Conservation (phyloP, 2,797 vertebrate genomes). For the Thunnus albacares region DNA sequence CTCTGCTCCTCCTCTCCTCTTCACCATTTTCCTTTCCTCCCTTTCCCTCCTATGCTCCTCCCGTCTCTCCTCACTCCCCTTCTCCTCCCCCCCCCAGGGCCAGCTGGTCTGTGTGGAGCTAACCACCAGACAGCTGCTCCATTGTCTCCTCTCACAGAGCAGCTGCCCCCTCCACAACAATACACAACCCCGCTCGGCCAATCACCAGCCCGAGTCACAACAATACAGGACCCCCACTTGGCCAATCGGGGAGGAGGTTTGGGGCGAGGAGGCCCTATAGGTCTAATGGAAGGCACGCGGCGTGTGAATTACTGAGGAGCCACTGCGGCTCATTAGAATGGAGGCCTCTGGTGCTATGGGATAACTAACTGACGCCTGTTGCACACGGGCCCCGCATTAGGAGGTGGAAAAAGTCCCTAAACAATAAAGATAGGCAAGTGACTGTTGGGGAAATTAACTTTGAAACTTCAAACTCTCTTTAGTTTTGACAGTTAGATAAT, state of each 20-base stretch:
- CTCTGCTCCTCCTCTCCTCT: slow-evolving; percentile 79
- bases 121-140: slow-evolving; percentile 99
- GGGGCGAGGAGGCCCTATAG: slow-evolving; percentile 89
- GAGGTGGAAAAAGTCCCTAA: slow-evolving; percentile 69
- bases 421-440: slow-evolving; percentile 71
- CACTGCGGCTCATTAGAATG: slow-evolving; percentile 83
- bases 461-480: slow-evolving; percentile 34
- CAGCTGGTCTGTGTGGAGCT: slow-evolving; percentile 99
- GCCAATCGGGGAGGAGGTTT: slow-evolving; percentile 91
- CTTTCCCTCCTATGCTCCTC: slow-evolving; percentile 74
- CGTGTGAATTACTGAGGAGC: slow-evolving; percentile 88
- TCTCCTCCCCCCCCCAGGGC: slow-evolving; percentile 88
- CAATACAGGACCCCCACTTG: slow-evolving; percentile 90
- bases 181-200: slow-evolving; percentile 89
- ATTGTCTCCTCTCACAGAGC: slow-evolving; percentile 99
- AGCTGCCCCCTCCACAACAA: slow-evolving; percentile 99
- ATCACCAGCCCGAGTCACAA: slow-evolving; percentile 90
- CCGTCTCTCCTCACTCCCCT: slow-evolving; percentile 83
- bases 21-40: slow-evolving; percentile 82
- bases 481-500: slow-evolving; percentile 19
- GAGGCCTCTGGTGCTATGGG: slow-evolving; percentile 82
- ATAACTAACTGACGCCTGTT: slow-evolving; percentile 87
- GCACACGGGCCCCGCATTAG: slow-evolving; percentile 80
- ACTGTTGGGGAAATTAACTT: slow-evolving; percentile 65
- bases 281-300: slow-evolving; percentile 98